Evolutionary conservation across 2,797 vertebrate species (phyloP).

Genomic region (Schizopygopsis malacanthus): DNA sequence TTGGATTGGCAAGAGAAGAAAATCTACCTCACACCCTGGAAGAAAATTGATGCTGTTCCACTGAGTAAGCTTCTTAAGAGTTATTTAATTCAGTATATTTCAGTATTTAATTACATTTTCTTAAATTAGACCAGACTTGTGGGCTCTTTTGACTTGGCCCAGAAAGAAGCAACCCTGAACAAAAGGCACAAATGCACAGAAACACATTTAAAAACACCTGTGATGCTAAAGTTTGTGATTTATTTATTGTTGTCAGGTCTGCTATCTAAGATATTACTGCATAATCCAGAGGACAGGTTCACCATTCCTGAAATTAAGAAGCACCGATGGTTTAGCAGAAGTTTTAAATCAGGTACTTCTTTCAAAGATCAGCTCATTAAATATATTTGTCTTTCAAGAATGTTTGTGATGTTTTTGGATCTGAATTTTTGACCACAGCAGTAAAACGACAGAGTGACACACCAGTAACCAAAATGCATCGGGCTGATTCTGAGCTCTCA

Average conservation of each 20-base stretch:
- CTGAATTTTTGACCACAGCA: constrained; percentile 68
- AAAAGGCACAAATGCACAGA: background rate
- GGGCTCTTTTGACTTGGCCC: background rate
- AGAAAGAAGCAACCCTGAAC: background rate
- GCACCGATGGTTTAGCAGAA: constrained; percentile 89
- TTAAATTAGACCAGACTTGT: background rate
- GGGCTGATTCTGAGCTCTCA: constrained; percentile 76
- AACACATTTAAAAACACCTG: background rate
- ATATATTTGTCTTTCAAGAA: background rate
- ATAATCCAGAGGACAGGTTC: constrained; percentile 82
- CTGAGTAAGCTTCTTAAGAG: constrained; percentile 78
- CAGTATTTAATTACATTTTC: background rate
- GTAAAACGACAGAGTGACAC: constrained; percentile 76
- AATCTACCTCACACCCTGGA: constrained; percentile 93
- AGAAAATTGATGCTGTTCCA: constrained; percentile 90
- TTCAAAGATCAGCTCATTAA: background rate
- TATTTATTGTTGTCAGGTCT: constrained; percentile 77
- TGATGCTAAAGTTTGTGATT: background rate
- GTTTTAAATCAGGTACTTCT: constrained; percentile 65
- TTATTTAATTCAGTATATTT: background rate
- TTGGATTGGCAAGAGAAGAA: constrained; percentile 94
- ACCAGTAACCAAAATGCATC: constrained; percentile 81
- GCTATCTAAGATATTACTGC: constrained; percentile 88
- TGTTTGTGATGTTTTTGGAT: background rate
- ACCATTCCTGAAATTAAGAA: constrained; percentile 87